Conservation (phyloP, 2,113 vertebrate genomes). For the Neofelis nebulosa region DNA sequence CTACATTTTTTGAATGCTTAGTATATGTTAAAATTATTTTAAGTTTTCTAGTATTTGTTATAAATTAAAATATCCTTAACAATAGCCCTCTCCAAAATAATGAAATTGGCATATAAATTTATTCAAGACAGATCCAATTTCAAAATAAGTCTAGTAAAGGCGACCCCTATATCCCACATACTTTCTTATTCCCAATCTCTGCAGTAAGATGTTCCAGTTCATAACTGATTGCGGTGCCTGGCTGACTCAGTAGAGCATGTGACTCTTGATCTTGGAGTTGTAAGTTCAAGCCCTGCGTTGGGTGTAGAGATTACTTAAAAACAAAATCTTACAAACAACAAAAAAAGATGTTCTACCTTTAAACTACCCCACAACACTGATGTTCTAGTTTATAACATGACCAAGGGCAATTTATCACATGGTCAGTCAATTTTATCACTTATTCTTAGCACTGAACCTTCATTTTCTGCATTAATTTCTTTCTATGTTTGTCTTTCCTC, state of each 20-base stretch:
- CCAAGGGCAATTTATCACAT: background rate
- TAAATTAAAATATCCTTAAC: conserved; percentile 9
- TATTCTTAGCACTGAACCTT: background rate
- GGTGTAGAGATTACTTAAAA: too few species aligned
- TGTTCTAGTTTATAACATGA: background rate
- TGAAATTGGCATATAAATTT: background rate
- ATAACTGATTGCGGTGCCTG: too few species aligned
- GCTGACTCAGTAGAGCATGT: too few species aligned
- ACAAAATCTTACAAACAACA: too few species aligned
- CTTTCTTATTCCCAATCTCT: background rate
- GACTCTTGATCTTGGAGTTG: too few species aligned
- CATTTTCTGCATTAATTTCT: conserved; percentile 40
- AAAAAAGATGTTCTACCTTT: background rate
- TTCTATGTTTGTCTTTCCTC: background rate
- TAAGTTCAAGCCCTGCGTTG: too few species aligned
- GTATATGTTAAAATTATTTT: conserved; percentile 41
- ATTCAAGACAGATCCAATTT: conserved; percentile 36
- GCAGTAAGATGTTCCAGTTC: background rate
- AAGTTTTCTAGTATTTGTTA: conserved; percentile 28
- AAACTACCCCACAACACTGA: background rate
- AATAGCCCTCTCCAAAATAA: background rate
- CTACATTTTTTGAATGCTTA: conserved; percentile 2
- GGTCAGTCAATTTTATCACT: background rate
- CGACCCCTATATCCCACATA: background rate
- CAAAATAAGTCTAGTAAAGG: background rate